A percentile compares a stretch with the other conserved stretches of the same genome.
These are phyloP conservation scores for Pseudochirops cupreus DNA, from an alignment of 2,797 vertebrate species.

Conservation along the genomic window DNA sequence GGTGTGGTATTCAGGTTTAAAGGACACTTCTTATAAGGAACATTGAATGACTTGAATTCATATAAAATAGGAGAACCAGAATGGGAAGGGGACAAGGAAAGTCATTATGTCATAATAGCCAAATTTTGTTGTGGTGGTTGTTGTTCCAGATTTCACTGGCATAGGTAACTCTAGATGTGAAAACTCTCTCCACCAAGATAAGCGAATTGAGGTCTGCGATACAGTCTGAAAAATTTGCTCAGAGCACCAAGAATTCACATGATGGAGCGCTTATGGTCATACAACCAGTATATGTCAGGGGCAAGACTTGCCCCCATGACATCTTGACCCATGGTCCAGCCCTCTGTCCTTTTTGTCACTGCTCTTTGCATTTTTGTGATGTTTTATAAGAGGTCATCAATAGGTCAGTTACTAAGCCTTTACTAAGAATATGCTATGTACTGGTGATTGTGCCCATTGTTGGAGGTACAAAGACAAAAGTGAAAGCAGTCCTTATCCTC, in stretches of 20 bases:
- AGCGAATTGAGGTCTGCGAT: not conserved
- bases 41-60: not conserved
- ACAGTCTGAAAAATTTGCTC: not conserved
- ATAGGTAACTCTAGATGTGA: not conserved
- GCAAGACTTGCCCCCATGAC: not conserved
- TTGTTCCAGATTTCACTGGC: not conserved
- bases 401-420: not conserved
- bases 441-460: not conserved
- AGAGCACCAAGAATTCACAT: not conserved
- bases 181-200: not conserved
- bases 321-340: not conserved
- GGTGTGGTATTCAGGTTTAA: not conserved
- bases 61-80: not conserved
- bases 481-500: not conserved
- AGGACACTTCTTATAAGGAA: not conserved
- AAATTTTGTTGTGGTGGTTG: not conserved
- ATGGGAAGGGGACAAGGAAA: not conserved
- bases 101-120: not conserved
- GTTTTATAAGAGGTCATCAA: not conserved
- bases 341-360: not conserved
- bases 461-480: not conserved
- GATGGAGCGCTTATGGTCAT: not conserved
- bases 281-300: not conserved
- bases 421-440: not conserved
- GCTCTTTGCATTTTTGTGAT: not conserved